phyloP scores from a whole-genome alignment of 1,140 invertebrate genomes.

The Platyscapa corneri region DNA sequence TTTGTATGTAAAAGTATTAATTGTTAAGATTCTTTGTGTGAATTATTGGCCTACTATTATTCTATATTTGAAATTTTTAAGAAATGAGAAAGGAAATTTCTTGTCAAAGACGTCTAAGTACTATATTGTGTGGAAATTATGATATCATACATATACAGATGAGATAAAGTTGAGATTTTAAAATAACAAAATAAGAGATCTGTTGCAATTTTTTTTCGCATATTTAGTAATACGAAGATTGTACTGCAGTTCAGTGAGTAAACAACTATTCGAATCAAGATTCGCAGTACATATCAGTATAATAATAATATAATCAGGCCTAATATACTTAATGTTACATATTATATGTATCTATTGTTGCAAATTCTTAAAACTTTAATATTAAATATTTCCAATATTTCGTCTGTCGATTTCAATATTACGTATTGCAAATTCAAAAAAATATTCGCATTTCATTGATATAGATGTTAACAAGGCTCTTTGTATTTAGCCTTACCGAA shows the following conservation, averaged over 20 bases:
- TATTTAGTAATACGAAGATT: constrained; percentile 30
- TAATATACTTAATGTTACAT: constrained; percentile 73
- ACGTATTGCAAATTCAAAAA: constrained; percentile 55
- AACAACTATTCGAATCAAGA: constrained; percentile 17
- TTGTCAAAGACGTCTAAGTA: not conserved
- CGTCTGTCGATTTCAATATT: constrained; percentile 69
- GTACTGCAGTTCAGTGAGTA: not conserved
- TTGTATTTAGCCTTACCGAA: constrained; percentile 17
- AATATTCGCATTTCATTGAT: constrained; percentile 37
- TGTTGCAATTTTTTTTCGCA: constrained; percentile 36
- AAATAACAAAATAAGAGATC: not conserved
- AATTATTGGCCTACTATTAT: constrained; percentile 8
- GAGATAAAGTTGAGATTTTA: not conserved
- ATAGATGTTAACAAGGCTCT: constrained; percentile 29
- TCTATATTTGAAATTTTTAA: constrained; percentile 6
- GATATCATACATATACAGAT: constrained; percentile 1
- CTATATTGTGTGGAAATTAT: not conserved
- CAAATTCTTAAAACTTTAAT: constrained; percentile 67
- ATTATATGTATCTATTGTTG: constrained; percentile 72
- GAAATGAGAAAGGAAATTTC: not conserved
- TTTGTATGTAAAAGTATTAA: constrained; percentile 18
- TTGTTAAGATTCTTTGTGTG: constrained; percentile 1
- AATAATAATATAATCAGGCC: constrained; percentile 71
- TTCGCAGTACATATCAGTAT: constrained; percentile 52
- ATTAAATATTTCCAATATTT: constrained; percentile 65